Base-by-base conservation (phyloP, 2,888 invertebrate species). In the Drosophila kanekoi region DNA sequence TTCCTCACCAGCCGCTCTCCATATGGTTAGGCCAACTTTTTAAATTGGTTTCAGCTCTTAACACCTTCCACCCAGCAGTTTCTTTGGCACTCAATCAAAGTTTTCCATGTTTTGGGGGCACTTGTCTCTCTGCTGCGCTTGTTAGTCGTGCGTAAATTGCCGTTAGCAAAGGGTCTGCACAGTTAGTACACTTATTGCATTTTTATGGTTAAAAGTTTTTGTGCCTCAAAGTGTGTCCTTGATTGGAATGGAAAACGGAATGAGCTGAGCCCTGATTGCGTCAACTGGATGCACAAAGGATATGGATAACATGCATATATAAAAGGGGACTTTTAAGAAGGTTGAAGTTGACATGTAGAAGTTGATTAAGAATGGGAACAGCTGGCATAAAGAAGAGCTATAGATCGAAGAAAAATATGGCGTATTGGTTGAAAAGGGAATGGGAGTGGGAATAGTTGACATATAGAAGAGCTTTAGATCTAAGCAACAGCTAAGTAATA, bases 11-110 rank as follows among this genome's bases (percentile, higher is more conserved):
- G 43, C 18, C 38, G 11, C 49, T 79, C 71, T 76, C 87, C 88
- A 87, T 82, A 82, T 87, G 82, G 82, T 79, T 78, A 70, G 71
- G 71, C 73, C 62, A 82, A 82, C 88, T 82, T 82, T 82, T 82
- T 87, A 82, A 82, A 82, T 82, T 82, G 87, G 85, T 82, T 82
- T 82, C 85, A 72, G 85, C 71, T 84, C 78, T 87, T 84, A 81
- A 81, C 86, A 82, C 85, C 87, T 85, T 28, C 28, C 65, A 64
- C 61, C 73, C 61, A 75, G 20, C 83, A 65, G 62, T 73, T 83
- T 62, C 70, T 72, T 57, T 51, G 79, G 43, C 81, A 85, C 72
- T 85, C 81, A 81, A 81, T 81, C 81, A 81, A 81, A 85, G 79
- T 81, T 81, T 82, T 56, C 58, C 63, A 51, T 33, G 18, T 59